Percentiles rank a stretch among this genome's conserved stretches.
Conservation (phyloP, 1,140 invertebrate species). For the Thaumetopoea pityocampa region DNA sequence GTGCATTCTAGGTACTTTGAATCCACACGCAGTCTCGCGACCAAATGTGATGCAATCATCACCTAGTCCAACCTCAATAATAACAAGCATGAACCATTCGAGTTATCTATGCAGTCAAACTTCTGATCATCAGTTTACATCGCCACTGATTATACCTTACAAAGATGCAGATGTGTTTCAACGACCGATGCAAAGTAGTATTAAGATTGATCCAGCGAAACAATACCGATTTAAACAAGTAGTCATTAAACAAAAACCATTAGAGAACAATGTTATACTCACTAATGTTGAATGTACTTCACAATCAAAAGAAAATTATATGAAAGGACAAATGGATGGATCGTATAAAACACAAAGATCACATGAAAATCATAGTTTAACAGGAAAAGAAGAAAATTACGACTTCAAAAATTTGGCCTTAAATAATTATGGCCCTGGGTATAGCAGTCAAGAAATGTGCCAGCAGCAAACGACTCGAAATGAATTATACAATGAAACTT, state of each 20-base stretch:
- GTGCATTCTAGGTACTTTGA: constrained; percentile 41
- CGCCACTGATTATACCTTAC: constrained; percentile 16
- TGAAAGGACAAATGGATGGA: constrained; percentile 27
- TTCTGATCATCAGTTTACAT: constrained; percentile 23
- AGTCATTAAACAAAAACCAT: constrained; percentile 41
- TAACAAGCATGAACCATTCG: constrained; percentile 65
- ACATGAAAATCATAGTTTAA: constrained; percentile 8
- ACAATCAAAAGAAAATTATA: constrained; percentile 27
- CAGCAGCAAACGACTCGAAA: constrained; percentile 22
- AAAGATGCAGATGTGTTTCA: constrained; percentile 36
- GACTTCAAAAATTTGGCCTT: constrained; percentile 45
- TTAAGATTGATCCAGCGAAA: constrained; percentile 18
- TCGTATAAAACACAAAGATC: constrained; percentile 27
- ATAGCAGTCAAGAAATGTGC: constrained; percentile 24
- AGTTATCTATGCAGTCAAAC: constrained; percentile 61
- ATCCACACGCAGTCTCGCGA: constrained; percentile 41
- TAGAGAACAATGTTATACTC: constrained; percentile 16
- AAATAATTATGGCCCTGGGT: constrained; percentile 33
- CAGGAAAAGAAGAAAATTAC: constrained; percentile 39
- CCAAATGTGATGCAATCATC: constrained; percentile 60
- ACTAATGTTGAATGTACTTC: constrained; percentile 1
- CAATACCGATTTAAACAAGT: constrained; percentile 49
- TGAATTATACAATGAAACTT: constrained; percentile 23
- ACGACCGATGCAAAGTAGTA: constrained; percentile 29
- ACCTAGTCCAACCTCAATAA: constrained; percentile 67